These are phyloP conservation scores for Coregonus clupeaformis DNA, from an alignment of 2,113 vertebrate species.

Conservation along the genomic window DNA sequence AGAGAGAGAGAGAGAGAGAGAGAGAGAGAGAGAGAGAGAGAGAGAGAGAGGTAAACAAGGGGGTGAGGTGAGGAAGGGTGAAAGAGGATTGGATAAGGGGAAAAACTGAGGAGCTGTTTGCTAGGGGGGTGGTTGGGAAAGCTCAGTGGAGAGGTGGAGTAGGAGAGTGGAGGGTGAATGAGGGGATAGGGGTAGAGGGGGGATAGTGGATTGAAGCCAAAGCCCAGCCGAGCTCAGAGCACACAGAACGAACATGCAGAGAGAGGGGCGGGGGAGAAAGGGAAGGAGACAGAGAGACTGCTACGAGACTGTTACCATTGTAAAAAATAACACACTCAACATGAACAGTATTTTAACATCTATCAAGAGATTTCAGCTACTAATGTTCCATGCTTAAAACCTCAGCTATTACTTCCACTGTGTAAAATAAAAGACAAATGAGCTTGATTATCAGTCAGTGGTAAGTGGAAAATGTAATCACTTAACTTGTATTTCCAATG, in stretches of 20 bases:
- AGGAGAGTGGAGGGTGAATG: slow-evolving; percentile 14
- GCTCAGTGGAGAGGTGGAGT: slow-evolving; percentile 41
- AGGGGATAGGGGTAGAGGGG: slow-evolving; percentile 51
- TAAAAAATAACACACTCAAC: no score
- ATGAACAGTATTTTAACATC: no score
- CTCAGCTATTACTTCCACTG: no score
- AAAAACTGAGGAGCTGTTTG: background rate
- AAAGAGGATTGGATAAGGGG: background rate
- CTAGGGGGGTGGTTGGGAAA: slow-evolving; percentile 34
- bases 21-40: slow-evolving; percentile 38
- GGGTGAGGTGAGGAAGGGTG: background rate
- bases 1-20: slow-evolving; percentile 5
- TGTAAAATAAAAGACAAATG: no score
- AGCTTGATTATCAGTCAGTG: no score
- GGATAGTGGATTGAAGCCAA: slow-evolving; percentile 65
- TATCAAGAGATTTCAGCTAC: background rate
- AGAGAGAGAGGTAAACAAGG: slow-evolving; percentile 1
- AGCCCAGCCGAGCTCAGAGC: slow-evolving; percentile 60
- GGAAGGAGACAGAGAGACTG: slow-evolving; percentile 4
- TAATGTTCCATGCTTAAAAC: background rate
- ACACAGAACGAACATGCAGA: slow-evolving; percentile 66
- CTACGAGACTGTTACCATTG: no score
- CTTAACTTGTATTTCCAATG: no score
- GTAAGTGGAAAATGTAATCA: no score
- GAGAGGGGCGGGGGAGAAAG: slow-evolving; percentile 34